phyloP scores from a whole-genome alignment of 2,797 vertebrate genomes.

The Pangasius mekongensis region DNA sequence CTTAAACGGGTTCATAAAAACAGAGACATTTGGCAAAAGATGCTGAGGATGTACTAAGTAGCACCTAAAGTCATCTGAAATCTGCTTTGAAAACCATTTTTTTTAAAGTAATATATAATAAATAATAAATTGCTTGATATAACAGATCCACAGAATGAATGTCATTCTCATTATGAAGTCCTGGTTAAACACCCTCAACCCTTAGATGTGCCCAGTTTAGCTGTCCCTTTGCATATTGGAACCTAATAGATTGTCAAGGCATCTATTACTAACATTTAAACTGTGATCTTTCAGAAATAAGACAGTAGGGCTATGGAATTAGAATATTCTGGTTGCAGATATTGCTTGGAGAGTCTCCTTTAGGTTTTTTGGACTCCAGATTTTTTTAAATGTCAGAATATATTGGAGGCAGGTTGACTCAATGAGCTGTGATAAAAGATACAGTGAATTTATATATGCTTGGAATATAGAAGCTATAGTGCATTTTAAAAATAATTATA shows the following conservation, averaged over 20 bases:
- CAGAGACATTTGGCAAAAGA: not conserved
- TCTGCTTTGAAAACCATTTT: not conserved
- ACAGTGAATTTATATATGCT: not conserved
- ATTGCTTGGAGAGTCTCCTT: not conserved
- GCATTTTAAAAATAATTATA: not conserved
- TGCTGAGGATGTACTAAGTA: slow-evolving; percentile 2
- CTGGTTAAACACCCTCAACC: not conserved
- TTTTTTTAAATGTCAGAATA: not conserved
- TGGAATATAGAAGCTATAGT: not conserved
- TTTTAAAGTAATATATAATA: not conserved
- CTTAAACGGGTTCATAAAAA: not conserved
- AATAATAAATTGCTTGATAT: not conserved
- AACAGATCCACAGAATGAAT: not conserved
- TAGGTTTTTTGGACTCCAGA: not conserved
- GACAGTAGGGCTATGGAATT: no score
- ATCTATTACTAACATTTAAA: not conserved
- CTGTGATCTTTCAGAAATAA: not conserved
- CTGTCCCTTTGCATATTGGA: not conserved
- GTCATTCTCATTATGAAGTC: not conserved
- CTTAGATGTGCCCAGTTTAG: not conserved
- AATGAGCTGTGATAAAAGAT: not conserved
- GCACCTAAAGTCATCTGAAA: not conserved
- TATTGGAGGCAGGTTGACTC: not conserved
- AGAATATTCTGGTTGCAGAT: not conserved
- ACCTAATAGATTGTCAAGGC: not conserved